Conservation (phyloP, 2,113 vertebrate species). For the Oophaga pumilio region DNA sequence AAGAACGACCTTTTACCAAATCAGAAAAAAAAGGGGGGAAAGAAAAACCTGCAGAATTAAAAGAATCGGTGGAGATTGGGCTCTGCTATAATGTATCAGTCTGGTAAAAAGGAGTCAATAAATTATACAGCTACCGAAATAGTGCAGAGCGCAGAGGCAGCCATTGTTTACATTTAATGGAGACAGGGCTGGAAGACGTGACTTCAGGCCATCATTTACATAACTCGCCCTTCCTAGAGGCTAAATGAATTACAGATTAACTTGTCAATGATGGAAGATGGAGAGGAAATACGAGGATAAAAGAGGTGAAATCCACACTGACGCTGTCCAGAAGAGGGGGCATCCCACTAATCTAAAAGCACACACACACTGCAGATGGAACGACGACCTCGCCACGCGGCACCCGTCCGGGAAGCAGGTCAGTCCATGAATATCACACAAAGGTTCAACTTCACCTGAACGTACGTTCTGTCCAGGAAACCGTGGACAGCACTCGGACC, state of each 20-base stretch:
- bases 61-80: background rate
- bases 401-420: too few relatives aligned
- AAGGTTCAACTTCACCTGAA: too few relatives aligned
- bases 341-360: background rate
- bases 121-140: slow-evolving; percentile 38
- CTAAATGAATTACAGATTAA: slow-evolving; percentile 35
- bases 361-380: background rate
- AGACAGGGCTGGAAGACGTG: background rate
- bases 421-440: too few relatives aligned
- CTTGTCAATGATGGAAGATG: slow-evolving; percentile 1
- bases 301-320: too few relatives aligned
- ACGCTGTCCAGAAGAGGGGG: background rate
- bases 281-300: background rate
- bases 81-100: slow-evolving; percentile 11
- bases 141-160: slow-evolving; percentile 4
- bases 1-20: slow-evolving; percentile 33
- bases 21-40: background rate
- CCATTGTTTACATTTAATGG: slow-evolving; percentile 33
- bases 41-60: slow-evolving; percentile 3
- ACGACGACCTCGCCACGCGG: too few relatives aligned
- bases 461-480: too few relatives aligned
- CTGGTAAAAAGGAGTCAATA: slow-evolving; percentile 32
- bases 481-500: too few relatives aligned
- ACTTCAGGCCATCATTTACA: slow-evolving; percentile 18
- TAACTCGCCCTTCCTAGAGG: slow-evolving; percentile 3